Base-by-base conservation (phyloP, 1,140 invertebrate genomes). In the Catajapyx aquilonaris region DNA sequence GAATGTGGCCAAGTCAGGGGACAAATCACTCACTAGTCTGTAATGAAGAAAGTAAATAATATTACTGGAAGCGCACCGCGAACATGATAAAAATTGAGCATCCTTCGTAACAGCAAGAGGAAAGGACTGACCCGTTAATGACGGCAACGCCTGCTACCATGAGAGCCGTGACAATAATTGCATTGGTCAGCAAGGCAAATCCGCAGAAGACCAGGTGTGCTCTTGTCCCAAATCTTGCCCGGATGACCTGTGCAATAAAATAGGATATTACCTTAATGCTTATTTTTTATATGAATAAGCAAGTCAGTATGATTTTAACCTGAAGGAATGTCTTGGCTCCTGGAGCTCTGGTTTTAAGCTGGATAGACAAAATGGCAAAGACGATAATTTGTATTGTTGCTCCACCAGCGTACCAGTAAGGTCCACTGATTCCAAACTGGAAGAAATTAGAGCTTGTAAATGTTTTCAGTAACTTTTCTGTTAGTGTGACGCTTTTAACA, bases 381-480 rank as follows among this genome's bases (percentile, higher is more conserved):
- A 60, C 46, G 34, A 59, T 48, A 13, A 59, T 50, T 44, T 59
- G 57, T 34, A 57, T 49, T 32, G 52, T 52, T 32, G 57, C 56
- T 2, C 59, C 59, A 11, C 53, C 47, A n/a, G 58, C 51, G 39
- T 60, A 60, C 57, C 57, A 61, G 38, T 56, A 59, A 1, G 56
- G 47, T 15, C 59, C 59, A 25, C 55, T 54, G 3, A 60, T 50
- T 16, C 58, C 58, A 42, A 51, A 55, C 54, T 28, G 13, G 7
- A 28, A 13, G 13, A 28, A 28, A 28, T 9, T 28, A 13, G 23
- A 28, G 7, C 7, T 28, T 9, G 13, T 9, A 28, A 28, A 28
- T 9, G 13, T 13, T 28, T 7, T 28, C 7, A 28, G 7, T 7
- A 28, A 13, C 7, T 7, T 9, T 9, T 28, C 17, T 44, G 48